Evolutionary conservation across 2,113 vertebrate species (phyloP), one percentile per base, ranked within the genome.

Genomic region (Xiphophorus hellerii): DNA sequence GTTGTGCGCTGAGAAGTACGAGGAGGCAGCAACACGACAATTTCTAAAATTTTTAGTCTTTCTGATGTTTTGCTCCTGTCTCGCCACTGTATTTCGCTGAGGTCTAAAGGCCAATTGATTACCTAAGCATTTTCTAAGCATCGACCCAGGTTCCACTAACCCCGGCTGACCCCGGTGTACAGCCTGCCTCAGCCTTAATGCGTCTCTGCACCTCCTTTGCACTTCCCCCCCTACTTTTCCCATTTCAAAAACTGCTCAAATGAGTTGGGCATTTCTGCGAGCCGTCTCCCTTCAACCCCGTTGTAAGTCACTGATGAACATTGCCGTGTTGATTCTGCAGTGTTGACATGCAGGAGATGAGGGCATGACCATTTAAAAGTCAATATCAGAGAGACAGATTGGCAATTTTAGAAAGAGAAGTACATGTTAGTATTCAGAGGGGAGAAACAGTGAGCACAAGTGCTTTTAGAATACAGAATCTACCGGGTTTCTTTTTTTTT

Each of bases 21-120:
- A 81, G 33, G 29, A 83, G 71, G 61, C 70, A 66, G 28, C 66
- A 61, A 66, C 73, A 76, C 71, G 58, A 82, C 76, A 68, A 73
- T 84, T 44, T 68, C 62, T 8, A 78, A 77, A 44, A 66, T 74
- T 74, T 81, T 90, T 71, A 48, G 66, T 64, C 62, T 72, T 70
- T 70, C n/a, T 35, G 22, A 77, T 77, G 79, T 77, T 85, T 73
- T 88, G 39, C 66, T 48, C 69, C 66, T 29, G 27, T 73, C 64
- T 81, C 74, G 64, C 61, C 79, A 69, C 66, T 72, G 66, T 78
- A 78, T 85, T 77, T 80, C 62, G 27, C 42, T 76, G 54, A 85
- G 86, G 83, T 89, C 69, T 58, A 20, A 64, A 85, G 87, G 85
- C 62, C 82, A 54, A 92, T 92, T 92, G 92, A 93, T 93, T 89